A percentile compares a stretch with the other conserved stretches of the same genome.
These are phyloP conservation scores for Geotrupes spiniger DNA, from an alignment of 2,888 invertebrate species.

Conservation along the genomic window DNA sequence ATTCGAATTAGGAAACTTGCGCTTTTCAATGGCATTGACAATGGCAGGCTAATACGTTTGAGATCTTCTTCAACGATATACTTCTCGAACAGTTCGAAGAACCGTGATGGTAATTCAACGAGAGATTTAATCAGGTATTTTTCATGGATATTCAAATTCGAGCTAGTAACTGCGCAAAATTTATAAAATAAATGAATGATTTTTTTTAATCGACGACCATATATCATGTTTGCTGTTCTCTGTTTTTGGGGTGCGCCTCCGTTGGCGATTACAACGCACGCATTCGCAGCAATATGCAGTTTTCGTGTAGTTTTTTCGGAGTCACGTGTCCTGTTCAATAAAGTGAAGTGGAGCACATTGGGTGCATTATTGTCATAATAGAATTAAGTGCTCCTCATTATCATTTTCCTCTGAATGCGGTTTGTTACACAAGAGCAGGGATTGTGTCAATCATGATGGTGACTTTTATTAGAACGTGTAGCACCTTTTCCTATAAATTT, in stretches of 20 bases:
- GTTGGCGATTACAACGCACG: slow-evolving; percentile 30
- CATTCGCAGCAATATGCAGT: slow-evolving; percentile 51
- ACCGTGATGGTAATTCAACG: not conserved
- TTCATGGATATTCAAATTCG: no score
- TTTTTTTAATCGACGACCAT: no score
- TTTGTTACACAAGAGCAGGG: no score
- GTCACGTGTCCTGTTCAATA: slow-evolving; percentile 37
- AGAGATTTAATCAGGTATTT: no score
- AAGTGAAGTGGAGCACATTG: slow-evolving; percentile 20
- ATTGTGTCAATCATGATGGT: no score
- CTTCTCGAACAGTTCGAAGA: no score
- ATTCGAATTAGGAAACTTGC: slow-evolving; percentile 19
- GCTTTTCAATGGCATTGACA: slow-evolving; percentile 11
- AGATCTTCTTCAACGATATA: not conserved
- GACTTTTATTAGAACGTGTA: no score
- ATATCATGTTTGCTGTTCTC: no score
- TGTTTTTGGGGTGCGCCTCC: no score
- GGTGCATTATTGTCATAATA: not conserved
- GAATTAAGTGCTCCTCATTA: slow-evolving; percentile 8
- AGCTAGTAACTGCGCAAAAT: no score
- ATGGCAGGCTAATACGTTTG: not conserved
- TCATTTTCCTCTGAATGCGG: not conserved
- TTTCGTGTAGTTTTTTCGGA: slow-evolving; percentile 51
- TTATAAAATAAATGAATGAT: no score
- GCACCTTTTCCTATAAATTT: no score